Evolutionary conservation across 2,113 vertebrate genomes (phyloP).

Genomic region (Leucoraja erinaceus): DNA sequence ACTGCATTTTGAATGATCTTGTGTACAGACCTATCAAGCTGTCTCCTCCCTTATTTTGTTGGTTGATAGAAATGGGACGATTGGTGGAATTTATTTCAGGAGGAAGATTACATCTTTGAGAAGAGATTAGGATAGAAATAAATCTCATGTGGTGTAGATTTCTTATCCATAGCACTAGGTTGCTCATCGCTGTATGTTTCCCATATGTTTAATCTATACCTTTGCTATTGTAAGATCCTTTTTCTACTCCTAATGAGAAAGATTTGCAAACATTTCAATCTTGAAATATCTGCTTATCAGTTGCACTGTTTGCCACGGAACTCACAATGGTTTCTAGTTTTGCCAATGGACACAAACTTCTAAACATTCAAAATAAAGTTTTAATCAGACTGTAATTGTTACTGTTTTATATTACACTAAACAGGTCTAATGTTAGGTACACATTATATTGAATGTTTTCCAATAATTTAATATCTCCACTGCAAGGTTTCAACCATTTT

Average conservation of each 20-base stretch:
- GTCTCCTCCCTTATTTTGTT: constrained; percentile 34
- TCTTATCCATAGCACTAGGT: neutral
- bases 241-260: neutral
- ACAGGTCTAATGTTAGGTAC: neutral
- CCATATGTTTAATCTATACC: neutral
- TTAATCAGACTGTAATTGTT: neutral
- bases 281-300: neutral
- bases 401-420: neutral
- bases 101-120: constrained; percentile 28
- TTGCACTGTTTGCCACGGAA: neutral
- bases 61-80: constrained; percentile 2
- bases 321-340: neutral
- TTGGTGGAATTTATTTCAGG: neutral
- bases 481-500: neutral
- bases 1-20: constrained; percentile 16
- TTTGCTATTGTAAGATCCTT: neutral
- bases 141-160: neutral
- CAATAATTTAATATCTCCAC: neutral
- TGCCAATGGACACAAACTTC: neutral
- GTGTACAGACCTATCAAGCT: neutral
- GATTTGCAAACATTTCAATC: neutral
- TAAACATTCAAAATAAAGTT: neutral
- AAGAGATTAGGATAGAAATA: constrained; percentile 19
- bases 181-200: neutral
- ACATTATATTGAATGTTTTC: neutral